Percentiles rank a stretch among this genome's conserved stretches.
phyloP scores from a whole-genome alignment of 2,888 invertebrate species.

The Epistrophe eligans region DNA sequence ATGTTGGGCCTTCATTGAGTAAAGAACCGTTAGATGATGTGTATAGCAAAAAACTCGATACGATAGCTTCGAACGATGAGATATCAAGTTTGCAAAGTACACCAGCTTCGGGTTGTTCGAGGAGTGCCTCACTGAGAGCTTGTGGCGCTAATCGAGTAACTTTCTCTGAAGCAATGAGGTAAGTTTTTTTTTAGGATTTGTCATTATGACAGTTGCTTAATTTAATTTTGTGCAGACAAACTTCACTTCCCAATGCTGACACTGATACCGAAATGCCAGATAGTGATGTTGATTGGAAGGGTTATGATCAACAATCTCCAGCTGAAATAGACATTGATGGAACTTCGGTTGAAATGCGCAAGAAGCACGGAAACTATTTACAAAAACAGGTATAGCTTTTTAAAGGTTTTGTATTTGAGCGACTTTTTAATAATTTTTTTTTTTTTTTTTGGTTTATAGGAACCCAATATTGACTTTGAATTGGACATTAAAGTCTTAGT shows the following conservation, averaged over 20 bases:
- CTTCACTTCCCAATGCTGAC: slow-evolving; percentile 91
- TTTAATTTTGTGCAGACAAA: slow-evolving; percentile 85
- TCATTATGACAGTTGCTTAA: neutral
- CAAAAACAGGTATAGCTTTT: slow-evolving; percentile 80
- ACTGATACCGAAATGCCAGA: slow-evolving; percentile 88
- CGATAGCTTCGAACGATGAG: slow-evolving; percentile 83
- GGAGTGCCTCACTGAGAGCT: slow-evolving; percentile 88
- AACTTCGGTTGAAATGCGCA: slow-evolving; percentile 87
- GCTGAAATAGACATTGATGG: slow-evolving; percentile 87
- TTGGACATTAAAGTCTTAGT: slow-evolving; percentile 98
- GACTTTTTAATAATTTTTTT: neutral
- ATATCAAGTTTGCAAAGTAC: slow-evolving; percentile 86
- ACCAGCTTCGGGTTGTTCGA: slow-evolving; percentile 88
- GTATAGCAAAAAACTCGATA: slow-evolving; percentile 80
- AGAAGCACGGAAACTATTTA: slow-evolving; percentile 84
- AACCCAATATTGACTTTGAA: slow-evolving; percentile 97
- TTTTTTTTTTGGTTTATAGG: slow-evolving; percentile 84
- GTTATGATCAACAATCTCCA: slow-evolving; percentile 79
- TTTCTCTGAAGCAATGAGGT: slow-evolving; percentile 83
- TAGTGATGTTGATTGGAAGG: slow-evolving; percentile 81
- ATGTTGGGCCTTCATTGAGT: slow-evolving; percentile 89
- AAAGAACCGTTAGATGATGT: slow-evolving; percentile 86
- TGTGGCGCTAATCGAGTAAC: slow-evolving; percentile 84
- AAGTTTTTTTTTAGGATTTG: neutral
- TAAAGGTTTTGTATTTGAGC: neutral